Percentiles rank a stretch among this genome's conserved stretches.
Conservation (phyloP, 2,888 invertebrate species). For the Cerastoderma edule region DNA sequence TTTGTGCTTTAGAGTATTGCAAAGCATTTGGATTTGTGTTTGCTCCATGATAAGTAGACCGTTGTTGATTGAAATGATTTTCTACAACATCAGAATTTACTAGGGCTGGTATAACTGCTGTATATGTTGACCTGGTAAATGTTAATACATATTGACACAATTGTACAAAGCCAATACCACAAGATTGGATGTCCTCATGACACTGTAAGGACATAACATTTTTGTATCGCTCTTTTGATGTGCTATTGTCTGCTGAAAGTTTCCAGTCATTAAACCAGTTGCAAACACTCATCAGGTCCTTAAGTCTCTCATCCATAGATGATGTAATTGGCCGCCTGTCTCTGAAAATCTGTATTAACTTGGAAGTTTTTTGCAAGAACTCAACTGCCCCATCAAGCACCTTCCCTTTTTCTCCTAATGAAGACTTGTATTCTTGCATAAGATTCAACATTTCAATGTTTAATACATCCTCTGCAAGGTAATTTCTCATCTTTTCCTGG, state of each 20-base stretch:
- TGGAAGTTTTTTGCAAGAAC: conserved; percentile 32
- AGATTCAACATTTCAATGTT: conserved; percentile 45
- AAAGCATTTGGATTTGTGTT: conserved; percentile 38
- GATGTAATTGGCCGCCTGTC: conserved; percentile 29
- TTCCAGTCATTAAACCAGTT: conserved; percentile 15
- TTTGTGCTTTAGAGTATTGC: conserved; percentile 27
- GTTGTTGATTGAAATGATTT: conserved; percentile 24
- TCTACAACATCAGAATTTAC: conserved; percentile 26
- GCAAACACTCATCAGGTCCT: neutral
- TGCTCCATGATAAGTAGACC: conserved; percentile 36
- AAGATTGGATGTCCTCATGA: conserved; percentile 21
- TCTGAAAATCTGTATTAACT: conserved; percentile 27
- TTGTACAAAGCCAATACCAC: neutral
- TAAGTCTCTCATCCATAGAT: neutral
- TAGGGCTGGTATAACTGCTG: neutral
- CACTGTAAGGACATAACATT: conserved; percentile 10
- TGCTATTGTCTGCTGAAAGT: neutral
- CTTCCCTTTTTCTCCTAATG: conserved; percentile 27
- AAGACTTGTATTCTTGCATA: conserved; percentile 25
- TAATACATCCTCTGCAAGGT: conserved; percentile 49
- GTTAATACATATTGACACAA: neutral
- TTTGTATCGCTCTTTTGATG: neutral
- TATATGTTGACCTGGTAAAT: neutral
- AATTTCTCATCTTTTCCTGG: conserved; percentile 40
- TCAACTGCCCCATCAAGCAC: conserved; percentile 28